Percentiles rank a stretch among this genome's conserved stretches.
Conservation (phyloP, 2,113 vertebrate species). For the Ophiodon elongatus region DNA sequence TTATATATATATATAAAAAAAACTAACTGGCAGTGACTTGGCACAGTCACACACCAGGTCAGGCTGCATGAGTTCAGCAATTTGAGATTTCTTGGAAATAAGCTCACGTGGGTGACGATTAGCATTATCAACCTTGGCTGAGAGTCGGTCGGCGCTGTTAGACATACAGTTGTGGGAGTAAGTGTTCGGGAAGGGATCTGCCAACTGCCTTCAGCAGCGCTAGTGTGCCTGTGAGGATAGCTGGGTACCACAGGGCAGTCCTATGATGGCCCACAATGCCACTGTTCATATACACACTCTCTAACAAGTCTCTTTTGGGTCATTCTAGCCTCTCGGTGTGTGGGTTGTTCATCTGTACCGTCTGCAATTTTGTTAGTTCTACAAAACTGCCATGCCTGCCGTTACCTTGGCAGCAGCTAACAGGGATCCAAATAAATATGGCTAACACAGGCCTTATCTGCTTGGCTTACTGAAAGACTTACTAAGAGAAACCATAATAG, state of each 20-base stretch:
- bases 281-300: slow-evolving; percentile 8
- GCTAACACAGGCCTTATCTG: slow-evolving; percentile 64
- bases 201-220: slow-evolving; percentile 43
- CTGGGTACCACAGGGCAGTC: slow-evolving; percentile 32
- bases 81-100: slow-evolving; percentile 53
- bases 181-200: slow-evolving; percentile 25
- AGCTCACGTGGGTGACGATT: slow-evolving; percentile 43
- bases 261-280: slow-evolving; percentile 19
- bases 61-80: slow-evolving; percentile 2
- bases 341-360: slow-evolving; percentile 42
- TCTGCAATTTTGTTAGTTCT: slow-evolving; percentile 59
- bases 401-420: slow-evolving; percentile 72
- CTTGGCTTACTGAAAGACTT: slow-evolving; percentile 54
- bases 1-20: too few species aligned
- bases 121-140: slow-evolving; percentile 55
- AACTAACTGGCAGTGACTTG: slow-evolving; percentile 13
- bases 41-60: slow-evolving; percentile 10
- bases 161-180: slow-evolving; percentile 49
- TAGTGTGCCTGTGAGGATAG: slow-evolving; percentile 22
- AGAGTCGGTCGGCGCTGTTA: slow-evolving; percentile 31
- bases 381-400: slow-evolving; percentile 43
- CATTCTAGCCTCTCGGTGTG: slow-evolving; percentile 31
- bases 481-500: slow-evolving; percentile 64
- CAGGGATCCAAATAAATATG: slow-evolving; percentile 71
- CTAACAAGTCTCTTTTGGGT: slow-evolving; percentile 13